Conservation (phyloP, 2,888 invertebrate species). For the Drosophila phalerata region DNA sequence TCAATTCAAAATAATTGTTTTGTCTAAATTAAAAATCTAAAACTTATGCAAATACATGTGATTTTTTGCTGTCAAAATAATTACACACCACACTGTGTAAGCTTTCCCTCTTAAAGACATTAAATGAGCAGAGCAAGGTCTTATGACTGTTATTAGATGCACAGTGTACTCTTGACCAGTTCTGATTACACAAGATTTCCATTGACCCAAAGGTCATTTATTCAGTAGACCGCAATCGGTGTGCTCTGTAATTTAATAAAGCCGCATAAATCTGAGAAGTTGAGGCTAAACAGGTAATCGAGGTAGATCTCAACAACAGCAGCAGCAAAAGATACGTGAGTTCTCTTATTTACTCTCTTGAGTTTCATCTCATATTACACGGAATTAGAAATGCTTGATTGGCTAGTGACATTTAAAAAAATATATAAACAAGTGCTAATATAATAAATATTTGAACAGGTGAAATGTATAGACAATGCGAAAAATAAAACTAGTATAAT, state of each 20-base stretch:
- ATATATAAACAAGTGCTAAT: not conserved
- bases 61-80: too few species aligned
- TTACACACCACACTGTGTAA: not conserved
- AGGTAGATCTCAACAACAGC: constrained; percentile 4
- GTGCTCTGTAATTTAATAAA: constrained; percentile 44
- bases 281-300: constrained; percentile 1
- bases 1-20: not conserved
- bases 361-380: constrained; percentile 1
- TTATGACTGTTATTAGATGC: constrained; percentile 39
- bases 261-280: constrained; percentile 8
- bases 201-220: constrained; percentile 36
- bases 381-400: constrained; percentile 8
- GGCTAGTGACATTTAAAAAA: constrained; percentile 1
- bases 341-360: not conserved
- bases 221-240: constrained; percentile 10
- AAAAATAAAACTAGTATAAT: not conserved
- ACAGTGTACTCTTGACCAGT: constrained; percentile 6
- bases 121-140: constrained; percentile 5
- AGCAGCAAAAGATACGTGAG: not conserved
- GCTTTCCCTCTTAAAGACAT: not conserved
- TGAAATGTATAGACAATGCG: constrained; percentile 5
- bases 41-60: too few species aligned
- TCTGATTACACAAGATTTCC: constrained; percentile 33
- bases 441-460: constrained; percentile 1
- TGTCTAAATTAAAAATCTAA: not conserved